Base-by-base conservation (phyloP, 2,797 vertebrate genomes). In the Cirrhinus mrigala region DNA sequence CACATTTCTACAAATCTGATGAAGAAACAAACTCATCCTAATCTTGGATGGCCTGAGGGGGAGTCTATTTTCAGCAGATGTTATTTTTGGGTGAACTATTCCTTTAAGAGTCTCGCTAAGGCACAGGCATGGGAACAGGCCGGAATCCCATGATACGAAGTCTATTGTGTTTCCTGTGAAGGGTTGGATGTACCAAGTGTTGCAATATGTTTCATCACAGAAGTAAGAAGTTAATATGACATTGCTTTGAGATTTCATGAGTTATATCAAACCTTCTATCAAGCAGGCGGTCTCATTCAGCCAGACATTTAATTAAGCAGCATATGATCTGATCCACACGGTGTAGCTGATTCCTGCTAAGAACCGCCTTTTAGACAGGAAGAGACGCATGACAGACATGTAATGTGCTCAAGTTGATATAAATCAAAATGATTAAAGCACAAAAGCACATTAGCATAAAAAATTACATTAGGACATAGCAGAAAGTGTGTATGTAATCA, bases 161-260 rank as follows among this genome's bases (percentile, higher is more conserved):
- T 4, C 48, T 75, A 20, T 33, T 11, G 46, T 29, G 48, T 4
- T 54, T 33, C 18, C 27, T 14, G 27, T 54, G 48, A 75, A 75
- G 27, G 48, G 8, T 6, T 50, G 46, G 70, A 52, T 20, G 46
- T 52, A 52, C 24, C 24, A 52, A 52, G 46, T 22, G 48, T 75
- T 75, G 27, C 50, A 75, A 6, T 75, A 54, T 22, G 73, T 75
- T 75, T 75, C 73, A 75, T 54, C 50, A 75, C 48, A 75, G 71
- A 74, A 29, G 24, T 29, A 74, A 74, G 9, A 75, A 3, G 27
- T 12, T 33, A 54, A 33, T 33, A 75, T 52, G 71, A 20, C 16
- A 22, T 20, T 52, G 71, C 71, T 54, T 33, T 33, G 48, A 24
- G 11, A 75, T 33, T 20, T 33, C 71, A 20, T 6, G 10, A 54